Base-by-base conservation (phyloP, 2,888 invertebrate genomes). In the Anoncus sp. region DNA sequence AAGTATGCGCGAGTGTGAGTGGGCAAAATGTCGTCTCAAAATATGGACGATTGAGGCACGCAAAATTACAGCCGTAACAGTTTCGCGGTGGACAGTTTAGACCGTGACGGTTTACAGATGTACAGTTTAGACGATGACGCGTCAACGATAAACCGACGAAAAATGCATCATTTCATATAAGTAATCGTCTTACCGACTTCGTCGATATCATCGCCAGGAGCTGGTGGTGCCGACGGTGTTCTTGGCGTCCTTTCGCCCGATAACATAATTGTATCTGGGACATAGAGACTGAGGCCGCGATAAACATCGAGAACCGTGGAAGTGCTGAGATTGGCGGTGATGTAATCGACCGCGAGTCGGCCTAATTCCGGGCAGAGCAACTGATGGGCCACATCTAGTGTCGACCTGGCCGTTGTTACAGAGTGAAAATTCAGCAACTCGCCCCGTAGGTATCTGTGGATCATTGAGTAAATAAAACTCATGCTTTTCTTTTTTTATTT, bases 321-420 rank as follows among this genome's bases (percentile, higher is more conserved):
- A 3, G 93, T 92, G 74, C 93, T 93, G 35, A 96, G 90, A 88
- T 95, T 93, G 71, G 92, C 92, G 81, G 94, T 94, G 47, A 97
- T 92, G 70, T 94, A 94, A 35, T 93, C 92, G 24, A 95, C 94
- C 86, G 96, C 96, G 74, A 94, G 92, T 79, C 94, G 93, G 2
- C 95, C 95, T 63, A 97, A 92, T 20, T 94, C 94, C 6, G 94
- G 93, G 84, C 96, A 95, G 55, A 96, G 92, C 87, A 96, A 95
- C 86, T 95, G 95, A 87, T 96, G 94, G 22, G 96, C 96, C 1
- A 95, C 95, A 81, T 95, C 94, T 27, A 97, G 93, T 0, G 96
- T 94, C 45, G 94, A 93, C 24, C 96, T 92, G 6, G 96, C 95
- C 1, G 95, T 94, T 14, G 92, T 92, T 10, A 94, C 94, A 0